Conservation (phyloP, 2,888 invertebrate species). For the Stenodema calcarata region DNA sequence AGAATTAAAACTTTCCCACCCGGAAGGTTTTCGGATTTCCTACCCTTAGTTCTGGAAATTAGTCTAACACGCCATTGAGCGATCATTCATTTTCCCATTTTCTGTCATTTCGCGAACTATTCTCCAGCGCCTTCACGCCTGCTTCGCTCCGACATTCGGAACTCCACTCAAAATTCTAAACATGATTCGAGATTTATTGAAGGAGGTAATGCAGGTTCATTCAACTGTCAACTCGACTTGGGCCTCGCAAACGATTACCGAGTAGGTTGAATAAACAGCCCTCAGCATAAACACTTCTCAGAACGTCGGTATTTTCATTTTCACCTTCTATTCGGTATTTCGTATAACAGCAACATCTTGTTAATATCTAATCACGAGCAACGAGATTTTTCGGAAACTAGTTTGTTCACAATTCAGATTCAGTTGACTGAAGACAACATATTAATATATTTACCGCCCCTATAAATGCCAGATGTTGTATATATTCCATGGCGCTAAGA, state of each 20-base stretch:
- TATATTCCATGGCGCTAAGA: too few species aligned
- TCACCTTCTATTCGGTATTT: neutral
- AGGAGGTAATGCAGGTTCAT: neutral
- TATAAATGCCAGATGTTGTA: too few species aligned
- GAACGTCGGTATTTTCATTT: neutral
- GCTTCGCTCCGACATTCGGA: too few species aligned
- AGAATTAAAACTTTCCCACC: neutral
- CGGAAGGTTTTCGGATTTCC: neutral
- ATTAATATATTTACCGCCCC: too few species aligned
- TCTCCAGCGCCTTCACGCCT: too few species aligned
- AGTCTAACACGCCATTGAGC: neutral
- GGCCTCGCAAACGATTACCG: neutral
- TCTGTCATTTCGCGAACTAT: too few species aligned
- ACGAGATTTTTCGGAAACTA: neutral
- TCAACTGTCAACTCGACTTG: neutral
- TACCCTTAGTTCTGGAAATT: neutral
- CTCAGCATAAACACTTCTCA: too few species aligned
- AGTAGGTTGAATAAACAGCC: neutral
- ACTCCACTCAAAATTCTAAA: neutral
- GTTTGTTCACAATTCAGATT: neutral
- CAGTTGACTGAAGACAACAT: too few species aligned
- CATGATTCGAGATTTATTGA: neutral
- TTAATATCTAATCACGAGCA: neutral
- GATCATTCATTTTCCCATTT: too few species aligned
- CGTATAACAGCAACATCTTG: neutral